Base-by-base conservation (phyloP, 1,140 invertebrate species). In the Vanessa atalanta region DNA sequence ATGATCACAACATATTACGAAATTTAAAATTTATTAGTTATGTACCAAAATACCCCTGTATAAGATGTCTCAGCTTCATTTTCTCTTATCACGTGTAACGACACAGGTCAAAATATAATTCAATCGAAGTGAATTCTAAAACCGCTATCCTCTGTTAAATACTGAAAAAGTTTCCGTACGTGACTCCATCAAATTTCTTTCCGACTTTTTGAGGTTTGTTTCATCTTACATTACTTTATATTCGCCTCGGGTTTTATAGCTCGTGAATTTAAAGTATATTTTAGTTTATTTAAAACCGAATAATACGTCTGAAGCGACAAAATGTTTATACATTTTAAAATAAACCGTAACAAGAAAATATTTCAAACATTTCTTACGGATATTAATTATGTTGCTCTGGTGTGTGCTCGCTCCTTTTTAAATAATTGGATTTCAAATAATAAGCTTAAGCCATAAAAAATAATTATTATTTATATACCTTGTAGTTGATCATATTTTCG, bases 91-190 rank as follows among this genome's bases (percentile, higher is more conserved):
- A 14, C 3, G 7, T n/a, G 9, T 61, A 31, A 31, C 26, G 6
- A 48, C 55, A 20, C 14, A 53, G 57, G 68, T 73, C 76, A 78
- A 31, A 60, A 31, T n/a, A 79, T 84, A 83, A 88, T 89, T 87
- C 81, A 84, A 86, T 86, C 83, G 71, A 61, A 80, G 64, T 72
- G 70, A 82, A 84, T 70, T 50, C 78, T 75, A 50, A 50, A 74
- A 72, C 72, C 68, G 76, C 77, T 78, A 72, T 75, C 80, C 80
- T 83, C 77, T 70, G 81, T 81, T 89, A 89, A 89, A 89, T 86
- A 86, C 83, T 81, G 82, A 82, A 85, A 87, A 86, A 88, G 73
- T 88, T 89, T 85, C 72, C 48, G 72, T 83, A 88, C 88, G 88
- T 90, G 87, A 88, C 81, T 83, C 86, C 87, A 85, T 86, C 83